Percentiles rank a stretch among this genome's conserved stretches.
Evolutionary conservation across 2,113 vertebrate genomes (phyloP).

Genomic region (Columba janthina): DNA sequence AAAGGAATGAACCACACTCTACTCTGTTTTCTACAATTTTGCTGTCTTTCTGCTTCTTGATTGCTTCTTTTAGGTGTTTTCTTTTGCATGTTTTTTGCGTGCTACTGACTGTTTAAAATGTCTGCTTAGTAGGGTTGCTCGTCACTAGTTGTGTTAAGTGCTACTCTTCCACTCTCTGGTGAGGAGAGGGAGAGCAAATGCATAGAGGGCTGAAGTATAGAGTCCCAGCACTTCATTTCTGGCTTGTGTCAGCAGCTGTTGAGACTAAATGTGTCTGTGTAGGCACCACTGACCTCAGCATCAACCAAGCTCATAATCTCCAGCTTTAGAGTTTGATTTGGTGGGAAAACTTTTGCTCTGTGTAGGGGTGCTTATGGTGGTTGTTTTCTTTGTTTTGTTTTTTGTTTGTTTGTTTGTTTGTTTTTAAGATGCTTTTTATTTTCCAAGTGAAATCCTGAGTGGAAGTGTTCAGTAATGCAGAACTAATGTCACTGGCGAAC

Average conservation of each 20-base stretch:
- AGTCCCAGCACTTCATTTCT: neutral
- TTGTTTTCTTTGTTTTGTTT: too few species aligned
- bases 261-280: accelerated
- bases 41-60: neutral
- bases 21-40: neutral
- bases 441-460: neutral
- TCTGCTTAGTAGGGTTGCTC: neutral
- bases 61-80: neutral
- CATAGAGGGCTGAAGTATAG: neutral
- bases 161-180: neutral
- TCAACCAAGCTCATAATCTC: neutral
- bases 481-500: neutral
- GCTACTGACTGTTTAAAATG: neutral
- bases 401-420: too few species aligned
- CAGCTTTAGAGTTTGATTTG: neutral
- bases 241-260: neutral
- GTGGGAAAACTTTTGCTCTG: too few species aligned
- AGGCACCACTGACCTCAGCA: neutral
- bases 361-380: too few species aligned
- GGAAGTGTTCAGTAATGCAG: neutral
- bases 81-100: neutral
- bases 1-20: neutral
- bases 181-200: neutral
- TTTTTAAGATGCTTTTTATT: neutral
- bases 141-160: neutral